These are phyloP conservation scores for Orthosia gothica DNA, from an alignment of 2,888 invertebrate species.

Conservation along the genomic window DNA sequence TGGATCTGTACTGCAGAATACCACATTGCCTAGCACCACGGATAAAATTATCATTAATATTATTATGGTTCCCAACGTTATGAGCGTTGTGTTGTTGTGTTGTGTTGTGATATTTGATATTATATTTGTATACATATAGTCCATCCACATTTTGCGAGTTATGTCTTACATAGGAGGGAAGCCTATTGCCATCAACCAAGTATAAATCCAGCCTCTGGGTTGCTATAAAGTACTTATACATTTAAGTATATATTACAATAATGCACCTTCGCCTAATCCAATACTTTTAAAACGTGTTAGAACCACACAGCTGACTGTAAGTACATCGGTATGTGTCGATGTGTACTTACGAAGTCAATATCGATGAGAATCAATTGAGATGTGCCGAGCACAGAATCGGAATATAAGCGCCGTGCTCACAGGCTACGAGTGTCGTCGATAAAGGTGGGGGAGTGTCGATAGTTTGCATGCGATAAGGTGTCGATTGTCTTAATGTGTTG, in stretches of 20 bases:
- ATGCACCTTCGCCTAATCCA: background rate
- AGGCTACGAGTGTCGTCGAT: slow-evolving; percentile 23
- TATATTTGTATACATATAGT: too few species aligned
- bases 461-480: background rate
- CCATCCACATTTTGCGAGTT: too few species aligned
- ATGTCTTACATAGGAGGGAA: too few species aligned
- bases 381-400: slow-evolving; percentile 52
- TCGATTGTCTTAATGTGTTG: background rate
- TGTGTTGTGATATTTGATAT: too few species aligned
- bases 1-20: too few species aligned
- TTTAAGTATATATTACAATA: background rate
- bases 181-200: too few species aligned
- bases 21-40: too few species aligned
- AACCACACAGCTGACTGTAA: slow-evolving; percentile 6
- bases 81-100: too few species aligned
- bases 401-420: slow-evolving; percentile 56
- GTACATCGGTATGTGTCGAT: slow-evolving; percentile 12
- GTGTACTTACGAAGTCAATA: slow-evolving; percentile 20
- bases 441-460: slow-evolving; percentile 32
- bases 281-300: slow-evolving; percentile 12
- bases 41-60: too few species aligned
- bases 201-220: too few species aligned
- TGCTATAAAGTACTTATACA: too few species aligned
- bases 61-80: too few species aligned
- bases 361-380: slow-evolving; percentile 60